Evolutionary conservation across 2,888 invertebrate species (phyloP), one percentile per base, ranked within the genome.

Genomic region (Thereva unica): DNA sequence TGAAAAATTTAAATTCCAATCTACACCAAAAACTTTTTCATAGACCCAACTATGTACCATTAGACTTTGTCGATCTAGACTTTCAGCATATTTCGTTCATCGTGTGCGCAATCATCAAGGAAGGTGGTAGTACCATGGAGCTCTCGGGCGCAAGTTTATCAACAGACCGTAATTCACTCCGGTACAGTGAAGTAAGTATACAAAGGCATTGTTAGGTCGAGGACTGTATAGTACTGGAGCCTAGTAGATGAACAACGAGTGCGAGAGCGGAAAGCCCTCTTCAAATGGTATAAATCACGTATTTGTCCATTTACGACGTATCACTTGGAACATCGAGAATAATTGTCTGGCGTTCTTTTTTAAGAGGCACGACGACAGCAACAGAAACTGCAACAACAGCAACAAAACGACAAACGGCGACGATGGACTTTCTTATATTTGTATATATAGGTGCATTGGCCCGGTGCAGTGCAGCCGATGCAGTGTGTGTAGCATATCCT

Each of bases 281-380:
- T 54, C 54, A 64, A 53, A 59, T 12, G 49, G 59, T 64, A 64
- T 64, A 64, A 64, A 64, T 64, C 64, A 64, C 64, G 54, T 64
- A 64, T 64, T 64, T 64, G 64, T 64, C 64, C 54, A 54, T 64
- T 64, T 53, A 50, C 61, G 50, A 61, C 61, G 35, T 61, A 61
- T 61, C 61, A 50, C 23, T 50, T 41, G 6, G 50, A 50, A 41
- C 61, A 61, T 61, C 61, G 61, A 41, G 61, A 61, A 61, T 61
- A 61, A 61, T 61, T 61, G 61, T 50, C 61, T 50, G 61, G 41
- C 61, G 50, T 61, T 50, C 50, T 61, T 50, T 23, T 49, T 61
- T 23, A 23, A 53, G 61, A 12, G 35, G 38, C 40, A 38, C 40
- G 61, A 23, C 61, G 61, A 40, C 50, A 37, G 38, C 47, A 23